These are phyloP conservation scores for Drosophila limbata DNA, from an alignment of 2,888 invertebrate genomes.

Conservation along the genomic window DNA sequence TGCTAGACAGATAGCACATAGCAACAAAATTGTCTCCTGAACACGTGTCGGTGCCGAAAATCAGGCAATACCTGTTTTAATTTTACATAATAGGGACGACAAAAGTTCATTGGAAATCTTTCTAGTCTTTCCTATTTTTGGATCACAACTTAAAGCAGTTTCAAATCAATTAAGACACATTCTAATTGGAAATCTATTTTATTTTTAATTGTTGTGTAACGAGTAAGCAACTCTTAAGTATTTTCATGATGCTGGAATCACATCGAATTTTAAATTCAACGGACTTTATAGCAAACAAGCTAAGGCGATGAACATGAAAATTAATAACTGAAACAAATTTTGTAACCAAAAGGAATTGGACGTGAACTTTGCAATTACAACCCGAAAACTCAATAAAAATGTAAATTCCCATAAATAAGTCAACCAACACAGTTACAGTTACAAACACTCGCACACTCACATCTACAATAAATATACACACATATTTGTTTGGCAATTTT, in stretches of 20 bases:
- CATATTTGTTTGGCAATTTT: constrained; percentile 64
- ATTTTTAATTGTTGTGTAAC: neutral
- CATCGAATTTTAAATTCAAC: neutral
- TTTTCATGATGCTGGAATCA: no score
- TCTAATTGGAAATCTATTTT: neutral
- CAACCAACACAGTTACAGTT: constrained; percentile 12
- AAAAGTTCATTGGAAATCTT: constrained; percentile 50
- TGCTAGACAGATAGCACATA: constrained; percentile 56
- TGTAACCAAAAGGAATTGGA: constrained; percentile 19
- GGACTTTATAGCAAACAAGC: neutral
- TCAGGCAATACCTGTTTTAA: constrained; percentile 46
- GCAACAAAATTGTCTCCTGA: constrained; percentile 55
- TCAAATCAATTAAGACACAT: constrained; percentile 32
- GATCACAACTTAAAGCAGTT: constrained; percentile 10
- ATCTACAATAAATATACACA: constrained; percentile 9
- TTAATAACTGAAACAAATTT: constrained; percentile 16
- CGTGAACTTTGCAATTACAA: constrained; percentile 43
- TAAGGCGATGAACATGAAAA: constrained; percentile 4
- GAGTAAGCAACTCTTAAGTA: neutral
- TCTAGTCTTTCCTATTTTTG: constrained; percentile 22
- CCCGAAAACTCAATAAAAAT: constrained; percentile 52
- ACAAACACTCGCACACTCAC: constrained; percentile 6
- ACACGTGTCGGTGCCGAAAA: constrained; percentile 63
- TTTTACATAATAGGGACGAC: constrained; percentile 47
- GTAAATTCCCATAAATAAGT: constrained; percentile 56